Evolutionary conservation across 1,140 invertebrate species (phyloP).

Genomic region (Musca domestica): DNA sequence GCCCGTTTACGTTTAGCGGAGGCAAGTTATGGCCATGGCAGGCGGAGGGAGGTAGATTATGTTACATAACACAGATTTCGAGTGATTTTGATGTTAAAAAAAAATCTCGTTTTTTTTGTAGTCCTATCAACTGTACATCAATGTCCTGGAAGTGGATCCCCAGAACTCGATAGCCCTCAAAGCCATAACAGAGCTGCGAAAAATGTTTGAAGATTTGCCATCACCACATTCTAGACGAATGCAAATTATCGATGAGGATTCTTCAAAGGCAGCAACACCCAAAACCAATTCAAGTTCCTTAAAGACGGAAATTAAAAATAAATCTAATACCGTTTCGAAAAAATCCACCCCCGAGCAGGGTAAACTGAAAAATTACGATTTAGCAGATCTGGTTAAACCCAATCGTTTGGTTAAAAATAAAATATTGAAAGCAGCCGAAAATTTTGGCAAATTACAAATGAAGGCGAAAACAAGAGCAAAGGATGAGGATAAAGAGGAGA

Average conservation of each 20-base stretch:
- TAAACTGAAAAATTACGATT: constrained; percentile 39
- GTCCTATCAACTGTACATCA: constrained; percentile 45
- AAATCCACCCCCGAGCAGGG: neutral
- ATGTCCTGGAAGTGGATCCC: constrained; percentile 52
- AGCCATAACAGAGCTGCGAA: constrained; percentile 39
- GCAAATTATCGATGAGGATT: constrained; percentile 11
- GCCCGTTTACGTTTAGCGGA: constrained; percentile 59
- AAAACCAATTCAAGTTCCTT: no score
- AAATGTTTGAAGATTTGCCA: constrained; percentile 40
- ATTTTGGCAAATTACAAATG: constrained; percentile 23
- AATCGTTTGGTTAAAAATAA: constrained; percentile 49
- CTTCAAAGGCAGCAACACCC: neutral
- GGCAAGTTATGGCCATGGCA: constrained; percentile 53
- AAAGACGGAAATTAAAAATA: neutral
- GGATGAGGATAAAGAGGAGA: no score
- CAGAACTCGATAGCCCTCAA: constrained; percentile 53
- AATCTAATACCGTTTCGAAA: neutral
- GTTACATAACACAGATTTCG: no score
- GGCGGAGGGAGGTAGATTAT: constrained; percentile 54
- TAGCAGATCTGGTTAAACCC: constrained; percentile 46
- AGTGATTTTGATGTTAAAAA: no score
- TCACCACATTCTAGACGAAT: constrained; percentile 8
- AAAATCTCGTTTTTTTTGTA: constrained; percentile 17
- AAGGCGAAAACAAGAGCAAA: no score
- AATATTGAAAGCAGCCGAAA: constrained; percentile 38